Evolutionary conservation across 2,797 vertebrate genomes (phyloP).

Genomic region (Anguilla megastoma): DNA sequence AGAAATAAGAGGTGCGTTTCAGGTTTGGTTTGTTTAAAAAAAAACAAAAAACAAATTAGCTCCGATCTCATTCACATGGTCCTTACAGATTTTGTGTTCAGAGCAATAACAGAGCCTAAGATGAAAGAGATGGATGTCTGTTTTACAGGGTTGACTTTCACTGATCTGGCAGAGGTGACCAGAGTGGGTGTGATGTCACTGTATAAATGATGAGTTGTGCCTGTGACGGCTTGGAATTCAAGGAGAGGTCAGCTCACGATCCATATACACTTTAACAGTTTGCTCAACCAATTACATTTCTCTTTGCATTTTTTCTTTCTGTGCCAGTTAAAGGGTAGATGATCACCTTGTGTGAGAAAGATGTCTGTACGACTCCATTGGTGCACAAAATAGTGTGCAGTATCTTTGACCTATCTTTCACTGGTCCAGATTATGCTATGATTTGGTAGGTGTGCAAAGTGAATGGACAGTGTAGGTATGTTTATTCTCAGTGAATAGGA

Average conservation of each 20-base stretch:
- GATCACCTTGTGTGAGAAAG: not conserved
- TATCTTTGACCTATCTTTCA: not conserved
- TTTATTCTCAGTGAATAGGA: not conserved
- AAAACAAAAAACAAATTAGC: not conserved
- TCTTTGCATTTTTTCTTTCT: not conserved
- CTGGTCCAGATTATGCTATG: not conserved
- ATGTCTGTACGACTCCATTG: not conserved
- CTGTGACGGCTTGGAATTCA: not conserved
- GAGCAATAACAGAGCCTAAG: not conserved
- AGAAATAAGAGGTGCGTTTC: not conserved
- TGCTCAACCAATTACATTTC: not conserved
- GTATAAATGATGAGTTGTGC: not conserved
- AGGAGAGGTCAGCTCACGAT: not conserved
- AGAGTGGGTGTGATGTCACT: constrained; percentile 5
- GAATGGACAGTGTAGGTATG: not conserved
- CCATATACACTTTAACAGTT: constrained; percentile 1
- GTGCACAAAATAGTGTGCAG: not conserved
- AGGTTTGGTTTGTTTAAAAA: not conserved
- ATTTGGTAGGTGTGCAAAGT: not conserved
- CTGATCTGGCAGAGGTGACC: not conserved
- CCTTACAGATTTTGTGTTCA: not conserved
- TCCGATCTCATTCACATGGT: not conserved
- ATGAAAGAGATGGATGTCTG: not conserved
- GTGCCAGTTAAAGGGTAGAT: not conserved
- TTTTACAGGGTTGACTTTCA: not conserved